phyloP scores from a whole-genome alignment of 2,113 vertebrate species.

The Paraplagusia blochii region DNA sequence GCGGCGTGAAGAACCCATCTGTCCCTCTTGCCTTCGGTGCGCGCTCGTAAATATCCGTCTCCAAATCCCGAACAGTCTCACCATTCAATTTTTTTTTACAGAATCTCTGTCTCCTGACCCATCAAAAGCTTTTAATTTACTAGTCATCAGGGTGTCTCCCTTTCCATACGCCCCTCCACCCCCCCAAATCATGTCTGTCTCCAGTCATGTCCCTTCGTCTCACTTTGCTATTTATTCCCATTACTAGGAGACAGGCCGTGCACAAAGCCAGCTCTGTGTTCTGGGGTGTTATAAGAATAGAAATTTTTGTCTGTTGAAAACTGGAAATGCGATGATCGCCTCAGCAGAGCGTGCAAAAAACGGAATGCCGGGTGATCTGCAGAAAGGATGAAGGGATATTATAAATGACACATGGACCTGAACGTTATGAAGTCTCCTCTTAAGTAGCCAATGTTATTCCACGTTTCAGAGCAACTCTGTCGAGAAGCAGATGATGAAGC shows the following conservation, averaged over 20 bases:
- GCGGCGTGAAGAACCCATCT: background rate
- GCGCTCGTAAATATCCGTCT: conserved; percentile 12
- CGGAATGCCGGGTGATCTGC: conserved; percentile 61
- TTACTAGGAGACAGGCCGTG: conserved; percentile 60
- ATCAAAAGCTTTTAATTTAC: conserved; percentile 66
- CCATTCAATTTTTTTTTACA: conserved; percentile 36
- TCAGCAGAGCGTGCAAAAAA: conserved; percentile 53
- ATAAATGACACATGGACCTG: conserved; percentile 57
- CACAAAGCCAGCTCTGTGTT: conserved; percentile 74
- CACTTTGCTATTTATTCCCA: conserved; percentile 70
- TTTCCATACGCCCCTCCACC: conserved; percentile 34
- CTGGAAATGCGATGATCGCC: conserved; percentile 70
- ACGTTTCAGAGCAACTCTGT: conserved; percentile 25
- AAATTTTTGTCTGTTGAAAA: conserved; percentile 61
- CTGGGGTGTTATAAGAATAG: conserved; percentile 60
- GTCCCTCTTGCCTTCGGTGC: background rate
- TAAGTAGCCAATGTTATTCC: conserved; percentile 31
- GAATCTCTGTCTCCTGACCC: conserved; percentile 19
- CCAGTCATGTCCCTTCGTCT: conserved; percentile 50
- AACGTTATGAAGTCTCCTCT: conserved; percentile 33
- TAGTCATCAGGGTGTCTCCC: conserved; percentile 65
- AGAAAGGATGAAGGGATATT: conserved; percentile 48
- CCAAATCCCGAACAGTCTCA: conserved; percentile 42
- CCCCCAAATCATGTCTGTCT: conserved; percentile 36
- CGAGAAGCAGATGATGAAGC: conserved; percentile 36